Evolutionary conservation across 2,113 vertebrate species (phyloP), one percentile per base, ranked within the genome.

Genomic region (Pseudolaguvia tuberculata): DNA sequence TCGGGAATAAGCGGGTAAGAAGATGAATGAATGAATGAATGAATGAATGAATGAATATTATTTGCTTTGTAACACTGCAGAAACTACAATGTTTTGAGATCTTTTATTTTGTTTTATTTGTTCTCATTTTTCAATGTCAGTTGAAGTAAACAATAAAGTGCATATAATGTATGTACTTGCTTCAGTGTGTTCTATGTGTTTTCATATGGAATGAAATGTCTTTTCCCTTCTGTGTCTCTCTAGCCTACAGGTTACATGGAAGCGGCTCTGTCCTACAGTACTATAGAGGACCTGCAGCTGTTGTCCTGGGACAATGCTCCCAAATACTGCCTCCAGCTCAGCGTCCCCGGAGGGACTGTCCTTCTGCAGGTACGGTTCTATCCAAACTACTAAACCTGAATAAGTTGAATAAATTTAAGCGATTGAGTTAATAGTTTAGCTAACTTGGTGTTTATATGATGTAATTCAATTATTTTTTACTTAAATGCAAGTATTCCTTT

Each of bases 221-320:
- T 71, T n/a, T 59, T 77, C 18, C 11, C 35, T 68, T 57, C 73
- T 42, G 31, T 75, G 57, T 82, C 21, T 75, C 85, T 82, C 80
- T 91, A 99, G 97, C 96, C 96, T 76, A 96, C 95, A 20, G 97
- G 97, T 81, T 98, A 99, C 91, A 99, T 99, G 97, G 97, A 99
- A 88, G 92, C 93, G 61, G 91, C 93, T 1, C 89, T 99, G 88
- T 96, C 95, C 86, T 98, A 99, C 92, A 98, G 96, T 87, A 92
- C 94, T 81, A 97, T 99, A 76, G 97, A 99, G 85, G 97, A 99
- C 18, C 91, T 99, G 86, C 97, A 99, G 90, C 93, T 96, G 76
- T 92, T 99, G 8, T 94, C 96, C n/a, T 99, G 97, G 97, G 97
- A 99, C 88, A 98, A 99, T 0, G 97, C 97, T 74, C 97, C 97